Evolutionary conservation across 2,113 vertebrate species (phyloP), one percentile per base, ranked within the genome.

Genomic region (Hylia prasina): DNA sequence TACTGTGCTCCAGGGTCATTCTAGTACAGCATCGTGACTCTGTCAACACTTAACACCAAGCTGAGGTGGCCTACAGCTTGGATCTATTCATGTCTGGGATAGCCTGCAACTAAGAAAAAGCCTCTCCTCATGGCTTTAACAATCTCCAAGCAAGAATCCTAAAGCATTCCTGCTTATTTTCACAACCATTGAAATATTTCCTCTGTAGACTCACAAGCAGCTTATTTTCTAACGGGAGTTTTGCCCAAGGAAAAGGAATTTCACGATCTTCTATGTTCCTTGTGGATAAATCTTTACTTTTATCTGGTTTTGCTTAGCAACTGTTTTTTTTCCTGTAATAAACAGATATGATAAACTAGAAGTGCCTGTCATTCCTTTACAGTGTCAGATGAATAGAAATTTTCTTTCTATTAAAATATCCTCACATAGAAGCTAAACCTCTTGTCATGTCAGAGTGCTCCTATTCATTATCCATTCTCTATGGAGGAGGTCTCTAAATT

Each of bases 1-100:
- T n/a, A 18, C 39, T 31, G 10, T 0, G 0, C 6, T 69, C 6
- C 56, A n/a, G 17, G 50, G 37, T 12, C 57, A 11, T n/a, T 53
- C 71, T n/a, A 70, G 30, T 33, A 57, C 22, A 64, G 60, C 31
- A 75, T 15, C 3, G 0, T 48, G 39, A 39, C 33, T 61, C 33
- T 47, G 53, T 33, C 24, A 70, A 37, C 1, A 1, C 11, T 23
- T 35, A 69, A 53, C 18, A 63, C 13, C 9, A 8, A 12, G 14
- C 4, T 15, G 35, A 64, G 9, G 10, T 54, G 25, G 28, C 50
- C 42, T 24, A 27, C 10, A 57, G 28, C 1, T 66, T 31, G 60
- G 42, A 66, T 40, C 18, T 42, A 7, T 24, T 83, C 44, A 21
- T 27, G 54, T 21, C 72, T 82, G 30, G 18, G 30, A 56, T 51